Evolutionary conservation across 2,797 vertebrate species (phyloP).

Genomic region (Lates japonicus): DNA sequence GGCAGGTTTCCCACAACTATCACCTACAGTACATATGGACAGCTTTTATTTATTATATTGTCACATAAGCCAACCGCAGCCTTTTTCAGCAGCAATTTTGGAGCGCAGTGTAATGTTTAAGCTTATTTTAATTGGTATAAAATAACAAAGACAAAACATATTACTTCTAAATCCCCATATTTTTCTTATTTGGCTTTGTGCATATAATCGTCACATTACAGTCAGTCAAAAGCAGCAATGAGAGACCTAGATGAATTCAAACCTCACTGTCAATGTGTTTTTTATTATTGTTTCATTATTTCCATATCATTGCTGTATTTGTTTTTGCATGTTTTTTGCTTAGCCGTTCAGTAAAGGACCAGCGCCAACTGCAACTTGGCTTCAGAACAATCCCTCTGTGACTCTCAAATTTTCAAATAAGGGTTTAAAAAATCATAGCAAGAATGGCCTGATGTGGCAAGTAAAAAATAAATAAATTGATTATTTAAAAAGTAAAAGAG

Average conservation of each 20-base stretch:
- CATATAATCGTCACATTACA: not conserved
- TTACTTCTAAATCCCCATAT: not conserved
- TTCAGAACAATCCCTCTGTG: not conserved
- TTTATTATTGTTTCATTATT: slow-evolving; percentile 64
- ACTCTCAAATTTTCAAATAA: not conserved
- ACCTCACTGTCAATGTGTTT: slow-evolving; percentile 85
- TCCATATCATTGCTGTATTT: slow-evolving; percentile 69
- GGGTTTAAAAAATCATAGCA: not conserved
- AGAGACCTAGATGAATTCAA: slow-evolving; percentile 89
- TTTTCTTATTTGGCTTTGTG: not conserved
- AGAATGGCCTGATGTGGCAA: not conserved
- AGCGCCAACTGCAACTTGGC: slow-evolving; percentile 71
- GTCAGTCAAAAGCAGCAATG: slow-evolving; percentile 89
- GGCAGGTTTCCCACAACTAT: slow-evolving; percentile 55
- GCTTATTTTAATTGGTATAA: not conserved
- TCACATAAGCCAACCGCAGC: not conserved
- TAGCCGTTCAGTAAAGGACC: slow-evolving; percentile 87
- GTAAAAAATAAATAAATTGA: not conserved
- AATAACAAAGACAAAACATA: not conserved
- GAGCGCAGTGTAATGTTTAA: not conserved
- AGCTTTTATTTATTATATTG: slow-evolving; percentile 11
- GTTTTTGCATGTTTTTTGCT: slow-evolving; percentile 69
- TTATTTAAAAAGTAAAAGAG: not conserved
- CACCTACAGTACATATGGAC: slow-evolving; percentile 15
- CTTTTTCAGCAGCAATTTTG: not conserved